phyloP scores from a whole-genome alignment of 53 echinoderm and acorn worm genomes.

The Actinopyga echinites region DNA sequence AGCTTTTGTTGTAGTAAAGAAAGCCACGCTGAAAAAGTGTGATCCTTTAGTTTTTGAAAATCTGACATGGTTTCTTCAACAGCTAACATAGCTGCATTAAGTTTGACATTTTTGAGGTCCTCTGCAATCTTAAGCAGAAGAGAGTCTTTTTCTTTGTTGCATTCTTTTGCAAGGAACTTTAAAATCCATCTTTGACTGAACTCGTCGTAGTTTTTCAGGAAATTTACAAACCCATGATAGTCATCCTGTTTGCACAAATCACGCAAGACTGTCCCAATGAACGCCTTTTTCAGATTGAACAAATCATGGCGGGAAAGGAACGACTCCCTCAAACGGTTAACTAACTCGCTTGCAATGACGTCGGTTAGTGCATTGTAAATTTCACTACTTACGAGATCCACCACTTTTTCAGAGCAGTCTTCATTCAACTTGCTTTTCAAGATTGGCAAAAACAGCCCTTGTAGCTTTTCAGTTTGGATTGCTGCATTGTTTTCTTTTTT shows the following conservation, averaged over 20 bases:
- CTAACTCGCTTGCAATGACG: background rate
- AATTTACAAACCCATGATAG: slow-evolving; percentile 2
- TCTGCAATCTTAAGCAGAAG: background rate
- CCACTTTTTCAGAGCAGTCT: background rate
- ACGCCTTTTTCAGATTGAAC: slow-evolving; percentile 1
- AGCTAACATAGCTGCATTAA: too few species aligned
- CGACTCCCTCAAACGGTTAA: background rate
- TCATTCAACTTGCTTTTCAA: background rate
- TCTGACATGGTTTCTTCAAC: too few species aligned
- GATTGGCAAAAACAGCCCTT: background rate
- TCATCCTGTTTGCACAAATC: slow-evolving; percentile 2
- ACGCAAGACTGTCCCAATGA: slow-evolving; percentile 21
- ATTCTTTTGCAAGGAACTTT: slow-evolving; percentile 25
- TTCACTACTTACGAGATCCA: background rate
- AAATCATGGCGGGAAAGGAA: background rate
- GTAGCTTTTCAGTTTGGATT: background rate
- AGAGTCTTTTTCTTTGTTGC: slow-evolving; percentile 4
- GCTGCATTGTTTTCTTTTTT: background rate
- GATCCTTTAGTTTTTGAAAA: too few species aligned
- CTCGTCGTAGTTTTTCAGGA: background rate
- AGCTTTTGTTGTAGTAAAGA: too few species aligned
- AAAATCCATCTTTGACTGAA: slow-evolving; percentile 7
- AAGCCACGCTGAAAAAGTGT: too few species aligned
- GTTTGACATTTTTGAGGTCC: background rate
- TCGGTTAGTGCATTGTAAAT: background rate